Conservation (phyloP, 2,888 invertebrate species). For the Mythimna albipuncta region DNA sequence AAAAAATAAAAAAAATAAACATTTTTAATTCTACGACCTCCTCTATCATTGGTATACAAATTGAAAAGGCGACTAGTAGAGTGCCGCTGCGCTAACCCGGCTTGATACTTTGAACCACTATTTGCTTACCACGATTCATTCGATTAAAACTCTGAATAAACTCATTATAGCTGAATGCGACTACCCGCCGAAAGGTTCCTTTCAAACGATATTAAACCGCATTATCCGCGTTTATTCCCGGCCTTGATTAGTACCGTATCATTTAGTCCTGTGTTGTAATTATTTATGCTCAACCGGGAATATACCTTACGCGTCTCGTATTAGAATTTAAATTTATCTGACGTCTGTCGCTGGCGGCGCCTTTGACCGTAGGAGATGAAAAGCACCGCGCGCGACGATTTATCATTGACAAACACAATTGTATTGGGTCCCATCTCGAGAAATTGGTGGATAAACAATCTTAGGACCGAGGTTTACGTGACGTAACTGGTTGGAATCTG, state of each 20-base stretch:
- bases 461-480: slow-evolving; percentile 79
- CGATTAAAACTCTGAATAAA: slow-evolving; percentile 90
- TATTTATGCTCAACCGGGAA: slow-evolving; percentile 75
- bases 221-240: slow-evolving; percentile 89
- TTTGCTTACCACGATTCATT: slow-evolving; percentile 89
- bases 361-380: slow-evolving; percentile 88
- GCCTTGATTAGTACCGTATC: slow-evolving; percentile 90
- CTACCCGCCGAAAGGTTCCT: slow-evolving; percentile 89
- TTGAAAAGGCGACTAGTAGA: slow-evolving; percentile 60
- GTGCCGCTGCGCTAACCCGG: slow-evolving; percentile 61
- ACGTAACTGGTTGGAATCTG: slow-evolving; percentile 68
- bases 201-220: slow-evolving; percentile 89
- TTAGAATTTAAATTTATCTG: slow-evolving; percentile 69
- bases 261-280: slow-evolving; percentile 90
- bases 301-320: slow-evolving; percentile 60
- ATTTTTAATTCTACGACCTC: slow-evolving; percentile 36
- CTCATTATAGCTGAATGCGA: slow-evolving; percentile 88
- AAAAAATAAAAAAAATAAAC: background rate
- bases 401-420: slow-evolving; percentile 91
- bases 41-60: slow-evolving; percentile 42
- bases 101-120: slow-evolving; percentile 76
- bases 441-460: slow-evolving; percentile 89
- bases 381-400: slow-evolving; percentile 89
- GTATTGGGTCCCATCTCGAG: slow-evolving; percentile 87
- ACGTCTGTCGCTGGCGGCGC: slow-evolving; percentile 76